Evolutionary conservation across 2,797 vertebrate genomes (phyloP).

Genomic region (Oreortyx pictus): DNA sequence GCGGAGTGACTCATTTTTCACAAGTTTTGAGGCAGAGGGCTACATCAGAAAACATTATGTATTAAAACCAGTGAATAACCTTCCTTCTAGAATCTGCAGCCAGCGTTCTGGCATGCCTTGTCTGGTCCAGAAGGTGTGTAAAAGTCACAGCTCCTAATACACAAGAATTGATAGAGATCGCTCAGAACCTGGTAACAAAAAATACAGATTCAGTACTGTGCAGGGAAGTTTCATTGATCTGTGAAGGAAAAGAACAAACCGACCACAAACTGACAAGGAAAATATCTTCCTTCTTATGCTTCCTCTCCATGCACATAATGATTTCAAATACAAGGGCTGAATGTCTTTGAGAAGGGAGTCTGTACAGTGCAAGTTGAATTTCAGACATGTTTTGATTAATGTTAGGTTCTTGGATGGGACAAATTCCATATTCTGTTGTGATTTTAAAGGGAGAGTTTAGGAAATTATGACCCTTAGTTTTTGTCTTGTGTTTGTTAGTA

Average conservation of each 20-base stretch:
- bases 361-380: neutral
- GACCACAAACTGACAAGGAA: neutral
- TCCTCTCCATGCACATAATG: neutral
- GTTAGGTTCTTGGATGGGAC: neutral
- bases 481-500: neutral
- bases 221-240: neutral
- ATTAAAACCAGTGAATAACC: neutral
- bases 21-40: neutral
- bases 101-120: neutral
- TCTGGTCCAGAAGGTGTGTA: neutral
- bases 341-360: neutral
- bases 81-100: neutral
- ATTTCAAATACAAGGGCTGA: neutral
- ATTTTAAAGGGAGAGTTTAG: neutral
- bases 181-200: neutral
- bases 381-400: neutral
- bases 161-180: neutral
- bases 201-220: neutral
- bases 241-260: neutral
- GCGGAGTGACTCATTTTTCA: slow-evolving; percentile 23
- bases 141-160: neutral
- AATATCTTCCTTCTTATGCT: neutral
- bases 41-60: neutral
- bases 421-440: neutral
- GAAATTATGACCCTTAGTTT: neutral